phyloP scores from a whole-genome alignment of 1,140 invertebrate genomes.

The Chlorops oryzae region DNA sequence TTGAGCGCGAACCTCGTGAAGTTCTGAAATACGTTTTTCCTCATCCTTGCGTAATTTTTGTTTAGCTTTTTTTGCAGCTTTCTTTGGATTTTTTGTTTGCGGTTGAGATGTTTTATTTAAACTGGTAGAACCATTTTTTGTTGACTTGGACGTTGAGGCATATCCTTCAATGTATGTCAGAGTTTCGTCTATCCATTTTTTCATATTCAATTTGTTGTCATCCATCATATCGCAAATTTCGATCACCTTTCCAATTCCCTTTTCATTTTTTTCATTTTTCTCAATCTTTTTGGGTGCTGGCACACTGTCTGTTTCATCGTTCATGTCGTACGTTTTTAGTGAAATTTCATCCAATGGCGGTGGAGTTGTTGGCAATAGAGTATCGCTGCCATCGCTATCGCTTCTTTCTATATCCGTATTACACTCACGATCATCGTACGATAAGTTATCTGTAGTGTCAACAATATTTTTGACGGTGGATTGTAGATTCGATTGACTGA shows the following conservation, averaged over 20 bases:
- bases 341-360: no score
- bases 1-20: slow-evolving; percentile 38
- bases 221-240: slow-evolving; percentile 42
- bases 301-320: neutral
- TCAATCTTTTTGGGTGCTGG: neutral
- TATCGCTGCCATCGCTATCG: no score
- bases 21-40: slow-evolving; percentile 40
- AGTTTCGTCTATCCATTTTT: slow-evolving; percentile 43
- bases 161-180: slow-evolving; percentile 42
- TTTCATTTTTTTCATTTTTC: slow-evolving; percentile 12
- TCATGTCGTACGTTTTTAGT: no score
- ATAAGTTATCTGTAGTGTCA: no score
- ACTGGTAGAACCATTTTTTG: neutral
- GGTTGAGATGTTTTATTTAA: slow-evolving; percentile 31
- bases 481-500: no score
- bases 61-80: slow-evolving; percentile 45
- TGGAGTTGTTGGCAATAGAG: no score
- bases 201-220: slow-evolving; percentile 12
- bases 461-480: no score
- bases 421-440: no score
- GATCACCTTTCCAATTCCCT: slow-evolving; percentile 37
- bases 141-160: no score
- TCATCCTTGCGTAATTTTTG: slow-evolving; percentile 45
- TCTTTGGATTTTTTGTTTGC: slow-evolving; percentile 38
- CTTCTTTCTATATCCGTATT: no score